A percentile compares a stretch with the other conserved stretches of the same genome.
Evolutionary conservation across 1,140 invertebrate species (phyloP).

Genomic region (Anastatus disparis): DNA sequence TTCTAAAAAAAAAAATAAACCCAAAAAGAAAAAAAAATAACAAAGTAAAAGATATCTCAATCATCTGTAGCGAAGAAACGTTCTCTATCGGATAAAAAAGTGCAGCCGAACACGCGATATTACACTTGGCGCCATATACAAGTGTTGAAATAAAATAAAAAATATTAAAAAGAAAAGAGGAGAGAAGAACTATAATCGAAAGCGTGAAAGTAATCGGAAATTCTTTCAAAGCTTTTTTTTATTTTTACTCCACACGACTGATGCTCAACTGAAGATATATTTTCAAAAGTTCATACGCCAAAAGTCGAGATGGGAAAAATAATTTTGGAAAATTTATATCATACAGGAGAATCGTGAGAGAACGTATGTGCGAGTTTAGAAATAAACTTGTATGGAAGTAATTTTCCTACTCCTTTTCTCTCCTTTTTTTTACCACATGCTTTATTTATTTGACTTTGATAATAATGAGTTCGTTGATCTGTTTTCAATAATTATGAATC

Average conservation of each 20-base stretch:
- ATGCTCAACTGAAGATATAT: neutral
- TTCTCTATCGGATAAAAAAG: conserved; percentile 20
- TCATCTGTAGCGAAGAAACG: neutral
- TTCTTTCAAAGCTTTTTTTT: neutral
- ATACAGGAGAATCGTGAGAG: neutral
- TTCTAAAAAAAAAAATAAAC: neutral
- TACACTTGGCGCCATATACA: neutral
- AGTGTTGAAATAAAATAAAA: conserved; percentile 29
- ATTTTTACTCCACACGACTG: neutral
- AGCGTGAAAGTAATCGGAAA: conserved; percentile 14
- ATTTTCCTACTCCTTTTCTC: too few species aligned
- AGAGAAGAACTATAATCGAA: too few species aligned
- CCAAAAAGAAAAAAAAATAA: too few species aligned
- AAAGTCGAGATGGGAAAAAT: conserved; percentile 11
- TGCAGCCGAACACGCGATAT: conserved; percentile 27
- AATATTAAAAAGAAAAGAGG: too few species aligned
- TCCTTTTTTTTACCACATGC: neutral
- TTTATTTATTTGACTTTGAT: conserved; percentile 19
- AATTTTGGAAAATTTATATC: conserved; percentile 23
- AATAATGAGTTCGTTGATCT: neutral
- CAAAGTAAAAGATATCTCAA: conserved; percentile 30
- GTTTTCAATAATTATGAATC: conserved; percentile 3
- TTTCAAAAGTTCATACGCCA: neutral
- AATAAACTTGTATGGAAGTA: neutral
- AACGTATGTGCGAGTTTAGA: neutral